Evolutionary conservation across 2,797 vertebrate species (phyloP).

Genomic region (Setipinna tenuifilis): DNA sequence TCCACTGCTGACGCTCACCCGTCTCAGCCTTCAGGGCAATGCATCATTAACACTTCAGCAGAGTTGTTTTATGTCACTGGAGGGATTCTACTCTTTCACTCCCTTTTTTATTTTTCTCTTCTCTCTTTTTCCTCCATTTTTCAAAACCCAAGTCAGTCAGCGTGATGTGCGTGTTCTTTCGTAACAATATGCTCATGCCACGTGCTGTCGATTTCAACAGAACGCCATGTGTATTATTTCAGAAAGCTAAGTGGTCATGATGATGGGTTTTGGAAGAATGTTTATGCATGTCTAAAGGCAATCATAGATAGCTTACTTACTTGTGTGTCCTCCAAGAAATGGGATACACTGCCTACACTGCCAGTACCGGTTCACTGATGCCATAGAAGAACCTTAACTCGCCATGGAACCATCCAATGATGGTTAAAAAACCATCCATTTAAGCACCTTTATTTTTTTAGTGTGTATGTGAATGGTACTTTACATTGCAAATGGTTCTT

Average conservation of each 20-base stretch:
- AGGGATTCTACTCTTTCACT: neutral
- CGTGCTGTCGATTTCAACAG: neutral
- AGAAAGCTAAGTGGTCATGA: neutral
- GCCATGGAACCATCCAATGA: too few relatives aligned
- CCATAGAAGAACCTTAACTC: too few relatives aligned
- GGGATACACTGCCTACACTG: too few relatives aligned
- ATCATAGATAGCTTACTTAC: neutral
- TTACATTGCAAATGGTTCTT: too few relatives aligned
- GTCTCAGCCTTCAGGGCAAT: constrained; percentile 47
- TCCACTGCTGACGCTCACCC: constrained; percentile 52
- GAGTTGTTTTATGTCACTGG: constrained; percentile 56
- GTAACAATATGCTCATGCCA: neutral
- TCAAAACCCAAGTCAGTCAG: neutral
- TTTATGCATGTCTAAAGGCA: neutral
- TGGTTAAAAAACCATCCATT: too few relatives aligned
- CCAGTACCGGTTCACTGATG: too few relatives aligned
- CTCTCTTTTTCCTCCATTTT: neutral
- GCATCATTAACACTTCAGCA: constrained; percentile 65
- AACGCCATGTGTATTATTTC: neutral
- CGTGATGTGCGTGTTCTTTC: neutral
- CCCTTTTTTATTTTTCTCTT: neutral
- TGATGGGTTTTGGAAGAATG: neutral
- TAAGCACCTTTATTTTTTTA: too few relatives aligned
- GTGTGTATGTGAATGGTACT: too few relatives aligned
- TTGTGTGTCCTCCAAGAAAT: neutral